Evolutionary conservation across 2,113 vertebrate genomes (phyloP).

Genomic region (Chunga burmeisteri): DNA sequence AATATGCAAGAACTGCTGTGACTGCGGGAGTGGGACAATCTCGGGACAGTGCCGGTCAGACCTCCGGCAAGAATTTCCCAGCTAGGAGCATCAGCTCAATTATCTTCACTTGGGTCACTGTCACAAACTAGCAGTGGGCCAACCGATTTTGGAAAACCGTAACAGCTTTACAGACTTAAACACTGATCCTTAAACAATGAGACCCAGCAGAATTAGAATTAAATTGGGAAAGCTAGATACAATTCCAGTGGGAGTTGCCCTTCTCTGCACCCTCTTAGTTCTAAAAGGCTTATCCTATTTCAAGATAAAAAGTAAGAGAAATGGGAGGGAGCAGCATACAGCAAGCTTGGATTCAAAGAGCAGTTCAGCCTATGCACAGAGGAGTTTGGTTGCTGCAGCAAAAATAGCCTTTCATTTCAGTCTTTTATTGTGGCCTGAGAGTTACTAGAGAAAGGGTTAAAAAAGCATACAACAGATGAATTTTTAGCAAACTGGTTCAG

Average conservation of each 20-base stretch:
- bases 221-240: background rate
- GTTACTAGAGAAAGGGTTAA: background rate
- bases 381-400: background rate
- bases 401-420: background rate
- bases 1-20: background rate
- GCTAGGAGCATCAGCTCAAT: background rate
- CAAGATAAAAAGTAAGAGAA: background rate
- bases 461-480: background rate
- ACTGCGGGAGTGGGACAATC: background rate
- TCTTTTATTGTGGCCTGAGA: rapidly evolving
- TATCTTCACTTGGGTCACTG: background rate
- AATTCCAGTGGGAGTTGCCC: background rate
- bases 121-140: background rate
- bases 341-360: background rate
- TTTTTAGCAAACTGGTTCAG: background rate
- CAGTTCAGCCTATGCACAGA: background rate
- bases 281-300: background rate
- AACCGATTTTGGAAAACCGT: background rate
- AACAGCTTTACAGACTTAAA: background rate
- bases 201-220: background rate
- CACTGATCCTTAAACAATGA: background rate
- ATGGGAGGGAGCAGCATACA: background rate
- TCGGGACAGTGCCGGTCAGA: rapidly evolving
- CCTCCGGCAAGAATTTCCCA: background rate
- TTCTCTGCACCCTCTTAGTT: background rate